Evolutionary conservation across 2,797 vertebrate genomes (phyloP).

Genomic region (Parotocinclus haroldoi): DNA sequence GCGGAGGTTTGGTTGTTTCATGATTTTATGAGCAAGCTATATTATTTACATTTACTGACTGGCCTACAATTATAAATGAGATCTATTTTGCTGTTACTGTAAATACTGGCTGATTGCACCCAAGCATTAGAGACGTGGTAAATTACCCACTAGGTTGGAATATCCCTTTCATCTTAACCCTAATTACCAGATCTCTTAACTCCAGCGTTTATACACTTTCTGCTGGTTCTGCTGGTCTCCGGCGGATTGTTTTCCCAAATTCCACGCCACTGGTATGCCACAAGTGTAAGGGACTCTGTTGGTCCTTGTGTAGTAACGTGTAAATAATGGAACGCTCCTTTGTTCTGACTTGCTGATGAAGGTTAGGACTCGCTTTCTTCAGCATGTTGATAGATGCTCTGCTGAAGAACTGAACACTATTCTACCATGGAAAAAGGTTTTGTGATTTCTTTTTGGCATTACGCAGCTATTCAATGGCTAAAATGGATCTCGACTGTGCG

Average conservation of each 20-base stretch:
- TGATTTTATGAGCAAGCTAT: no score
- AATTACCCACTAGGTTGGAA: background rate
- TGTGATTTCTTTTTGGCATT: background rate
- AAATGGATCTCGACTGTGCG: no score
- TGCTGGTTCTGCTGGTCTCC: background rate
- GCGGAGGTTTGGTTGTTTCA: no score
- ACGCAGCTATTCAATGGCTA: no score
- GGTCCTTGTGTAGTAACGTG: background rate
- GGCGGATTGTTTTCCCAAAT: background rate
- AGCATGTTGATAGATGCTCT: background rate
- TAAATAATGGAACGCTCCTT: background rate
- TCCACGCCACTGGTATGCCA: background rate
- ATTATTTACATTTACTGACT: no score
- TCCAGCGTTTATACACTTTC: background rate
- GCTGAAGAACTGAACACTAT: background rate
- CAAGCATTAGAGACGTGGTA: background rate
- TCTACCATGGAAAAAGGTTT: background rate
- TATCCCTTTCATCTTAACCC: background rate
- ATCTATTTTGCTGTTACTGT: no score
- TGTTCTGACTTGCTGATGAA: conserved; percentile 14
- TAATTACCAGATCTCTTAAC: background rate
- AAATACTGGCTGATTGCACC: no score
- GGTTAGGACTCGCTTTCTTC: background rate
- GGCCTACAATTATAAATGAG: no score
- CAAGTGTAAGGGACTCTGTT: background rate